phyloP scores from a whole-genome alignment of 2,113 vertebrate species.

The Cephalopholis sonnerati region DNA sequence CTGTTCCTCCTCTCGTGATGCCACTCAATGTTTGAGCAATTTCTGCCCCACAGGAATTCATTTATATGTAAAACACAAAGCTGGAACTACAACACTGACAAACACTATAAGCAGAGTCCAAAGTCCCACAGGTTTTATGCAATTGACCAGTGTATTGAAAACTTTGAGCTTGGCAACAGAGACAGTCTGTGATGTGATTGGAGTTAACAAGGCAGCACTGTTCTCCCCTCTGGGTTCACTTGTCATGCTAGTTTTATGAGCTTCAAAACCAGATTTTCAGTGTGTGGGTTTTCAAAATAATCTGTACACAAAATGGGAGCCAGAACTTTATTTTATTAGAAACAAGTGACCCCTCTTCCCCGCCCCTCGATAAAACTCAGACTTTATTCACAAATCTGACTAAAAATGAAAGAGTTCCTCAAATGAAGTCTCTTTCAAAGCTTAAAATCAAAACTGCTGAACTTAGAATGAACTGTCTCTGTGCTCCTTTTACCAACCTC shows the following conservation, averaged over 20 bases:
- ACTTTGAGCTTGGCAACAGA: constrained; percentile 35
- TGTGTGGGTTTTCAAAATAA: constrained; percentile 18
- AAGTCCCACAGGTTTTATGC: constrained; percentile 31
- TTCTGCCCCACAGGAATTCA: constrained; percentile 25
- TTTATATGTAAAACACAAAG: constrained; percentile 45
- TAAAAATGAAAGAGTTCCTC: neutral
- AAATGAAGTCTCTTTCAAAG: neutral
- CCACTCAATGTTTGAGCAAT: constrained; percentile 14
- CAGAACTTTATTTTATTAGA: constrained; percentile 14
- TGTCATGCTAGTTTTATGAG: constrained; percentile 39
- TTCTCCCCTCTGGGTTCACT: constrained; percentile 10
- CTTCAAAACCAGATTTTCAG: constrained; percentile 12
- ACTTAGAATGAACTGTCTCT: neutral
- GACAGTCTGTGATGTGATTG: constrained; percentile 27
- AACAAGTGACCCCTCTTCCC: neutral
- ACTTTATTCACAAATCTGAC: neutral
- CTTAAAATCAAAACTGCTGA: neutral
- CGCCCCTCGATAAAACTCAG: neutral
- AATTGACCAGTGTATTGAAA: constrained; percentile 32
- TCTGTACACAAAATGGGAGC: constrained; percentile 19
- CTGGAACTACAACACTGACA: neutral
- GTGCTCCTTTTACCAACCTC: neutral
- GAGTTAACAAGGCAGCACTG: constrained; percentile 34
- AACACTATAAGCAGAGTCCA: constrained; percentile 10
- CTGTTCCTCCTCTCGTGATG: neutral